A percentile compares a stretch with the other conserved stretches of the same genome.
phyloP scores from a whole-genome alignment of 2,888 invertebrate genomes.

The Tribolium freemani region DNA sequence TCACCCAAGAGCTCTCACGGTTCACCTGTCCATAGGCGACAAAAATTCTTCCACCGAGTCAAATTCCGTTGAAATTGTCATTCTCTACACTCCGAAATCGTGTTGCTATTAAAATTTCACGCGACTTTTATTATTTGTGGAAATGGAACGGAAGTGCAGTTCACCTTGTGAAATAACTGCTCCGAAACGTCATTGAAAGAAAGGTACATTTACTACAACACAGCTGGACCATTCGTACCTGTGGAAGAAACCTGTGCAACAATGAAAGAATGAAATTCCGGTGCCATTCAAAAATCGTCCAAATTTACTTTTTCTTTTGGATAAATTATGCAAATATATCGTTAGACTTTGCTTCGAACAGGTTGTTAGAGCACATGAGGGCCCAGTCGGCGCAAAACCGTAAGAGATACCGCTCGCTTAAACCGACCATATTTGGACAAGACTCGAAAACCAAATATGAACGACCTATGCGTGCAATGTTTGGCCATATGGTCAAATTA shows the following conservation, averaged over 20 bases:
- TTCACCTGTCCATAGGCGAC: not conserved
- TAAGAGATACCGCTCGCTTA: slow-evolving; percentile 42
- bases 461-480: slow-evolving; percentile 28
- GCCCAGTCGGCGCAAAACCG: slow-evolving; percentile 23
- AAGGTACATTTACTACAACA: slow-evolving; percentile 10
- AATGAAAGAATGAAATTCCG: not conserved
- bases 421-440: slow-evolving; percentile 38
- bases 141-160: slow-evolving; percentile 42
- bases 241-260: not conserved
- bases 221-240: slow-evolving; percentile 1
- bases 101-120: slow-evolving; percentile 12
- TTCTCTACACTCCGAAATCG: not conserved
- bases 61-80: slow-evolving; percentile 5
- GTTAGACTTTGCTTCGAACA: slow-evolving; percentile 11
- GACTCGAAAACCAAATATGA: slow-evolving; percentile 43
- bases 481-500: slow-evolving; percentile 44
- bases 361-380: slow-evolving; percentile 12
- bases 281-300: not conserved
- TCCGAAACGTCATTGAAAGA: slow-evolving; percentile 36
- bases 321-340: slow-evolving; percentile 12
- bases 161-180: slow-evolving; percentile 32
- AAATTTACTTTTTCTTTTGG: not conserved
- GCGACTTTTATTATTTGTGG: slow-evolving; percentile 3
- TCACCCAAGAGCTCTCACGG: not conserved
- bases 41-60: not conserved